Conservation (phyloP, 2,888 invertebrate genomes). For the Nyleta sp. region DNA sequence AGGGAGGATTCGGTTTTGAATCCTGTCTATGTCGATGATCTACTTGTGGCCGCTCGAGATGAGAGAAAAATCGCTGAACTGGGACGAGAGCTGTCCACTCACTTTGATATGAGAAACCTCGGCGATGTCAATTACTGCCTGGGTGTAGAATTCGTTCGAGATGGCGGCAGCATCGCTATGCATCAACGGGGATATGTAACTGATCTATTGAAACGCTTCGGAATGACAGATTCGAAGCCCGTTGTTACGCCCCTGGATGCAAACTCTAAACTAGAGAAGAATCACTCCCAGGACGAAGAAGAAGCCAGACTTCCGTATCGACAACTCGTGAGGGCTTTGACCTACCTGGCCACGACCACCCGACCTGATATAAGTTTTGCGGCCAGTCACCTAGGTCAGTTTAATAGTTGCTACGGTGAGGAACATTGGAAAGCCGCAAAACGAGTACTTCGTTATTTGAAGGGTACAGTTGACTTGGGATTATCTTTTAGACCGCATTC, state of each 20-base stretch:
- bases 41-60: constrained; percentile 9
- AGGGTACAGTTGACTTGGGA: constrained; percentile 4
- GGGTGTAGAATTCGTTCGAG: constrained; percentile 3
- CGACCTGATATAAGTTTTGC: constrained; percentile 17
- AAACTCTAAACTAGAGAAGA: neutral
- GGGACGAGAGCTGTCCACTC: neutral
- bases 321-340: constrained; percentile 6
- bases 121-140: constrained; percentile 19
- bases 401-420: neutral
- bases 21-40: constrained; percentile 25
- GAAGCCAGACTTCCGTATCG: constrained; percentile 4
- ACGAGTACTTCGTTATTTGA: constrained; percentile 14
- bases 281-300: neutral
- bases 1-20: constrained; percentile 12
- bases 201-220: constrained; percentile 14
- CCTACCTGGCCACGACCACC: constrained; percentile 7
- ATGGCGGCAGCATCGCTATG: neutral
- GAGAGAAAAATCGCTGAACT: neutral
- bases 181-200: constrained; percentile 9
- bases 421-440: constrained; percentile 25
- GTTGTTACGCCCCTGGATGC: neutral
- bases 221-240: constrained; percentile 19
- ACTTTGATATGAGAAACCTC: constrained; percentile 6
- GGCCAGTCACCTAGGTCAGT: constrained; percentile 9
- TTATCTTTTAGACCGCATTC: neutral